phyloP scores from a whole-genome alignment of 2,113 vertebrate genomes.

The Columba livia region DNA sequence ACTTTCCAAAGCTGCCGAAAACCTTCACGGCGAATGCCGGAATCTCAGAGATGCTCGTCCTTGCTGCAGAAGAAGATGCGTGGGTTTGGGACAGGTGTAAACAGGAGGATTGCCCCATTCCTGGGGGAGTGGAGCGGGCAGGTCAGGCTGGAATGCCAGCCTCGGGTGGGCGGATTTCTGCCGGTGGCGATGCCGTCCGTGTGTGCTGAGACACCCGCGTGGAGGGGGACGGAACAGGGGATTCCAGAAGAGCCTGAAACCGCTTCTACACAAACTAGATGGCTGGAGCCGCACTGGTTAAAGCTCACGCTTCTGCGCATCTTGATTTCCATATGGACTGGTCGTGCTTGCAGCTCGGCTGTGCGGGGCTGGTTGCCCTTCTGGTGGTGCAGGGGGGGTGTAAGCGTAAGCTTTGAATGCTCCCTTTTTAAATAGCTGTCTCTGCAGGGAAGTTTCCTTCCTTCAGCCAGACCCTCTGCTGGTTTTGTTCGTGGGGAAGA shows the following conservation, averaged over 20 bases:
- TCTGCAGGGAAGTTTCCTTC: neutral
- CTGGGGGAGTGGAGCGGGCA: neutral
- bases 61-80: neutral
- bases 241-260: neutral
- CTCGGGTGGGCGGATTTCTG: neutral
- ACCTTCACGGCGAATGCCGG: neutral
- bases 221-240: neutral
- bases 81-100: neutral
- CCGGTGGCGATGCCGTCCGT: accelerated
- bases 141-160: neutral
- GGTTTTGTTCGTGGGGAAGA: neutral
- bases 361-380: neutral
- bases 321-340: neutral
- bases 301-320: neutral
- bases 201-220: accelerated
- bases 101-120: neutral
- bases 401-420: neutral
- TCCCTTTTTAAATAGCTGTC: neutral
- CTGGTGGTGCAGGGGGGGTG: neutral
- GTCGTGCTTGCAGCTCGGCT: neutral
- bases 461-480: neutral
- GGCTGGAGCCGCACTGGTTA: neutral
- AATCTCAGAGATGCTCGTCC: neutral
- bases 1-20: neutral
- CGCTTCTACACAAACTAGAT: neutral